Base-by-base conservation (phyloP, 2,113 vertebrate species). In the Himantopus leucocephalus region DNA sequence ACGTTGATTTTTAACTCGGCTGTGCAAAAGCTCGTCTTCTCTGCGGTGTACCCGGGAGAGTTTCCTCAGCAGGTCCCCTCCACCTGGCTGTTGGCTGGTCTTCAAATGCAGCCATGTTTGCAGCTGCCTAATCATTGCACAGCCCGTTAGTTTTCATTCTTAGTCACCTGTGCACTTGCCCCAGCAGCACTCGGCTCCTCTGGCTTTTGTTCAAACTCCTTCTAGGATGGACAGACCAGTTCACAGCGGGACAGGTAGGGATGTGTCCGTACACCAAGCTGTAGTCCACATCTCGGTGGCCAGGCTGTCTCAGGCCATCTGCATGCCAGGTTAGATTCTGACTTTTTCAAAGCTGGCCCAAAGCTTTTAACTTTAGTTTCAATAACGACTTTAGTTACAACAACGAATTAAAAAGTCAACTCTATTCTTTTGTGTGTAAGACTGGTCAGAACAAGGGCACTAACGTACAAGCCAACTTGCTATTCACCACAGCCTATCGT, bases 401-500 rank as follows among this genome's bases (percentile, higher is more conserved):
- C 5, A 67, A 71, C 4, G 10, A 80, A 43, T 34, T 80, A 19
- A 80, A 53, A 85, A 43, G 50, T 53, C 24, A 56, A 45, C 34
- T 68, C 64, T 60, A 34, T 53, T 60, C 29, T 78, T 48, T 45
- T n/a, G 50, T 23, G 62, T 2, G 0, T 39, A 39, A 91, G 70
- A 85, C 12, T 19, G 87, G 68, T 37, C 34, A 83, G 94, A 70
- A 87, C 43, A 60, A 88, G 81, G 84, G 70, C 74, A 66, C 84
- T 41, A 73, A 82, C 18, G 7, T 34, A 83, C 91, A 94, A 95
- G 95, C 95, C 96, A 95, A 95, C 86, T 78, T 79, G 80, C 95
- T 82, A 92, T 88, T 97, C 97, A 95, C 94, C 95, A 87, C 86
- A 95, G 96, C 94, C 96, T 96, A 94, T 96, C 91, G 0, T 71